phyloP scores from a whole-genome alignment of 2,113 vertebrate genomes.

The Ictalurus furcatus region DNA sequence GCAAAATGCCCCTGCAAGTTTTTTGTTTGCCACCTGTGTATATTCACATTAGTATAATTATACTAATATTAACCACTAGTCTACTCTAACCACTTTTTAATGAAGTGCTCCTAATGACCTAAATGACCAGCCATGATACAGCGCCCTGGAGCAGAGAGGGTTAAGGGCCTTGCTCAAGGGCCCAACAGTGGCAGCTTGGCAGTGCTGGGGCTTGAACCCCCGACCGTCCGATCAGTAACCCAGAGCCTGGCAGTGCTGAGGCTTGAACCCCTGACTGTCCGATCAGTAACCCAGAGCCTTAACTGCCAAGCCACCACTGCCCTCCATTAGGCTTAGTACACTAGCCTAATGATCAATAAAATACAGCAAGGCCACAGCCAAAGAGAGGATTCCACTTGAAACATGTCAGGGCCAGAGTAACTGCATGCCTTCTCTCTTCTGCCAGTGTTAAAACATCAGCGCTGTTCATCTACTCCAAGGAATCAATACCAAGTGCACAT shows the following conservation, averaged over 20 bases:
- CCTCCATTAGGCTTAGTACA: constrained; percentile 81
- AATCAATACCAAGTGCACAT: constrained; percentile 17
- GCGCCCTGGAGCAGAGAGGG: too few species aligned
- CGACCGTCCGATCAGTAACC: too few species aligned
- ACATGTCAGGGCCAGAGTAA: constrained; percentile 29
- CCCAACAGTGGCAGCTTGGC: too few species aligned
- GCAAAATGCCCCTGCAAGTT: neutral
- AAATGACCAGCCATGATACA: constrained; percentile 61
- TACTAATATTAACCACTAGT: neutral
- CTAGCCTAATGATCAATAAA: constrained; percentile 98
- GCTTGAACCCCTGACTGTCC: too few species aligned
- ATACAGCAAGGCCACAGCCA: constrained; percentile 79
- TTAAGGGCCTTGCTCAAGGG: too few species aligned
- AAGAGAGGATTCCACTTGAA: constrained; percentile 48
- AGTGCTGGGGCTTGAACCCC: too few species aligned
- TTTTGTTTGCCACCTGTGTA: neutral
- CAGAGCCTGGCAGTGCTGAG: too few species aligned
- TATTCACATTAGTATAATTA: neutral
- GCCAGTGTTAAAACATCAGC: constrained; percentile 37
- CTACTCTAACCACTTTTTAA: constrained; percentile 94
- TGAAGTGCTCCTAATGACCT: constrained; percentile 98
- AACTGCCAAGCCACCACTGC: too few species aligned
- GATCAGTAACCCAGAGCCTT: too few species aligned
- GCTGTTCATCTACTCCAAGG: constrained; percentile 23
- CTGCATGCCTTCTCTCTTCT: constrained; percentile 27